Conservation (phyloP, 1,140 invertebrate genomes). For the Steinernema feltiae region DNA sequence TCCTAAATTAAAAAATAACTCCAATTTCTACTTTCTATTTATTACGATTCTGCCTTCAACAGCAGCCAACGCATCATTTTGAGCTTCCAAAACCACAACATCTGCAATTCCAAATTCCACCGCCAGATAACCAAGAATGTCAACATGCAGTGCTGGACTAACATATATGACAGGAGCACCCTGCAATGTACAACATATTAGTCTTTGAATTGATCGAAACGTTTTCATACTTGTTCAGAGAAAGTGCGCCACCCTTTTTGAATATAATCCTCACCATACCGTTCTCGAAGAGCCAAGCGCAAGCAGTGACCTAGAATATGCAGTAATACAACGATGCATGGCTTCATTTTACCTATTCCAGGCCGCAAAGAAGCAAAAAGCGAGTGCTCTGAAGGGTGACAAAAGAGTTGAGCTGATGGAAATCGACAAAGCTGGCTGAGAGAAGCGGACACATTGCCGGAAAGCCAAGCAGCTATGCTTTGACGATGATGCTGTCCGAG, state of each 20-base stretch:
- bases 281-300: conserved; percentile 28
- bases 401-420: conserved; percentile 24
- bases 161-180: conserved; percentile 39
- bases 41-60: conserved; percentile 41
- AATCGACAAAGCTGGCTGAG: conserved; percentile 23
- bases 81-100: conserved; percentile 31
- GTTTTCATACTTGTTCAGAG: conserved; percentile 27
- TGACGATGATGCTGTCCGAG: conserved; percentile 38
- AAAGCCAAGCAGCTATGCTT: conserved; percentile 38
- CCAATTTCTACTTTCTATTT: background rate
- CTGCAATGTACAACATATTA: conserved; percentile 7
- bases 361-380: conserved; percentile 23
- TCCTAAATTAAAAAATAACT: conserved; percentile 24
- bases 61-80: conserved; percentile 28
- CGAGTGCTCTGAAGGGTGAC: background rate
- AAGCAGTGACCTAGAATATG: conserved; percentile 32
- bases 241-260: conserved; percentile 38
- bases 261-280: conserved; percentile 31
- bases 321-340: conserved; percentile 12
- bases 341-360: conserved; percentile 30
- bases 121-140: conserved; percentile 31
- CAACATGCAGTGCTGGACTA: conserved; percentile 36
- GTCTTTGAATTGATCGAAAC: background rate
- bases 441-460: conserved; percentile 26
- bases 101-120: conserved; percentile 39